Evolutionary conservation across 2,888 invertebrate genomes (phyloP), one percentile per base, ranked within the genome.

Genomic region (Cosmia trapezina): DNA sequence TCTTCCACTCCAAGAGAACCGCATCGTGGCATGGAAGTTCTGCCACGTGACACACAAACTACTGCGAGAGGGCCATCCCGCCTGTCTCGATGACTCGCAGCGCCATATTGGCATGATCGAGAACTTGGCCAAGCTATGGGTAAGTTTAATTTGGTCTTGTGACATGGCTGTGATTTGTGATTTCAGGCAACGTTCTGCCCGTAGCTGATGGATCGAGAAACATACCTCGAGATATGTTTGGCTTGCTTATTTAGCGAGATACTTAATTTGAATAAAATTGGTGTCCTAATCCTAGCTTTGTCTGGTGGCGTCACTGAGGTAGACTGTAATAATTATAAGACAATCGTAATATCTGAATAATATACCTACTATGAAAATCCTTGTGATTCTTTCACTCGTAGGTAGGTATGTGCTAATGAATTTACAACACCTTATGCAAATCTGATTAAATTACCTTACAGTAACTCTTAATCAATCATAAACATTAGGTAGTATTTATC

Each of bases 11-110:
- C 98, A 99, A 94, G 99, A 99, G 87, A 98, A 99, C 96, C 97
- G 99, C 79, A 99, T 99, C 87, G 98, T 99, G 63, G 99, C 99
- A 45, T 99, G 99, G 99, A 99, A 99, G 96, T 99, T 99, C 95
- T 99, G 99, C 91, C 99, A 99, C 96, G 98, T 99, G 82, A 97
- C 99, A 37, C 99, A 99, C 95, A 99, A 99, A 92, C 96, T 99
- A 69, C 96, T 99, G 78, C 97, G 99, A 22, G 99, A 99, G 95
- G 99, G 99, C 0, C 99, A 99, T 94, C 97, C 97, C 22, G 97
- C 98, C 88, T 98, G 98, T 78, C 97, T 99, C 60, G 97, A 97
- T 64, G 98, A 99, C 92, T 99, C 99, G 43, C 98, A 98, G 91
- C 97, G 98, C 53, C 98, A 98, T 91, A 97, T 97, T 79, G 97